These are phyloP conservation scores for Salvator merianae DNA, from an alignment of 2,113 vertebrate species.

Conservation along the genomic window DNA sequence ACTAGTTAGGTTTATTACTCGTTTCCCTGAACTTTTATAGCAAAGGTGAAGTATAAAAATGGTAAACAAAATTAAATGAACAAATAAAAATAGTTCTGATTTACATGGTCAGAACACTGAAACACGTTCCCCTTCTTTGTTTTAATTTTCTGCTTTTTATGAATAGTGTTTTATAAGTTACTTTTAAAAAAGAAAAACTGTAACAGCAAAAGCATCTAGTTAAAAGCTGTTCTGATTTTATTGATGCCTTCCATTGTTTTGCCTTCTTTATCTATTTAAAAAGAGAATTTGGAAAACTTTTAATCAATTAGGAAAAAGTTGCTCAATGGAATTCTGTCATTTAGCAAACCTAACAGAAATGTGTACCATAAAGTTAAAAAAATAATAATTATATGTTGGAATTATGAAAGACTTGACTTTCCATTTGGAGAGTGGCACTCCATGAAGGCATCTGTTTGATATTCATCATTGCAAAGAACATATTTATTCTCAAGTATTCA, in stretches of 20 bases:
- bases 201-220: too few relatives aligned
- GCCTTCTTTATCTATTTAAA: not conserved
- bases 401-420: not conserved
- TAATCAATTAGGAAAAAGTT: not conserved
- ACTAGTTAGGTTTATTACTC: too few relatives aligned
- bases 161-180: too few relatives aligned
- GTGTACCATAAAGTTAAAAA: not conserved
- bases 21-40: too few relatives aligned
- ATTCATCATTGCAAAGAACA: not conserved
- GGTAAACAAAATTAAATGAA: too few relatives aligned
- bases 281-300: not conserved
- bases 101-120: too few relatives aligned
- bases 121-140: too few relatives aligned
- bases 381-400: not conserved
- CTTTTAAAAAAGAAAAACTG: too few relatives aligned
- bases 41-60: too few relatives aligned
- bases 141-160: too few relatives aligned
- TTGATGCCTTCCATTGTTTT: not conserved
- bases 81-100: too few relatives aligned
- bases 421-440: not conserved
- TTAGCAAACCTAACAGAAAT: too few relatives aligned
- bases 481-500: constrained; percentile 21
- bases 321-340: not conserved
- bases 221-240: not conserved
- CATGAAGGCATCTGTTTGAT: constrained; percentile 5